Base-by-base conservation (phyloP, 2,113 vertebrate genomes). In the Carassius auratus region DNA sequence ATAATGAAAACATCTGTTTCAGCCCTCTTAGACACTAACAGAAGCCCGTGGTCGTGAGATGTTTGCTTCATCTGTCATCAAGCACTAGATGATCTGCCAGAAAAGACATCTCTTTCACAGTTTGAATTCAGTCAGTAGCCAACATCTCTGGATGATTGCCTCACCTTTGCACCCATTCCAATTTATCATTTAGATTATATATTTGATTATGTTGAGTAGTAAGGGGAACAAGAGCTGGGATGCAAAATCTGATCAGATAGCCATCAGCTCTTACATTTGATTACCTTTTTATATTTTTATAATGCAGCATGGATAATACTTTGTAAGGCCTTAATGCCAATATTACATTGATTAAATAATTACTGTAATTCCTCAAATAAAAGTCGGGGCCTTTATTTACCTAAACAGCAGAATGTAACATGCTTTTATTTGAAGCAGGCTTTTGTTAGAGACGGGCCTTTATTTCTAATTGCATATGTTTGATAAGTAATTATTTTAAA, bases 1-100 rank as follows among this genome's bases (percentile, higher is more conserved):
- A 19, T 76, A 86, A 71, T 21, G 21, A 84, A 81, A 84, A 68
- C 61, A 81, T 83, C 38, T 75, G 42, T 57, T 64, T 55, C 21
- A 55, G 12, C 50, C 71, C 19, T 36, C n/a, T 61, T 9, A 13
- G 23, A 30, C 3, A 23, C 55, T 45, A 61, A 2, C 76, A 30
- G 84, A 81, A 84, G 48, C 76, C 10, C 3, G 30, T 71, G 69
- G 26, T 74, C 68, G 76, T 64, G 45, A 86, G 68, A 71, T 52
- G 17, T 36, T 69, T 79, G 82, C 45, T 45, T 59, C 61, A 71
- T 86, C 82, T 76, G 59, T 82, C 62, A 62, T n/a, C 13, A 30
- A 8, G 38, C 26, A 23, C 23, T 12, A 4, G 2, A 14, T 61
- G 19, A 61, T 9, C 21, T n/a, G 57, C 21, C 21, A 61, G 57